These are phyloP conservation scores for Chaetoderma sp. DNA, from an alignment of 2,888 invertebrate genomes.

Conservation along the genomic window DNA sequence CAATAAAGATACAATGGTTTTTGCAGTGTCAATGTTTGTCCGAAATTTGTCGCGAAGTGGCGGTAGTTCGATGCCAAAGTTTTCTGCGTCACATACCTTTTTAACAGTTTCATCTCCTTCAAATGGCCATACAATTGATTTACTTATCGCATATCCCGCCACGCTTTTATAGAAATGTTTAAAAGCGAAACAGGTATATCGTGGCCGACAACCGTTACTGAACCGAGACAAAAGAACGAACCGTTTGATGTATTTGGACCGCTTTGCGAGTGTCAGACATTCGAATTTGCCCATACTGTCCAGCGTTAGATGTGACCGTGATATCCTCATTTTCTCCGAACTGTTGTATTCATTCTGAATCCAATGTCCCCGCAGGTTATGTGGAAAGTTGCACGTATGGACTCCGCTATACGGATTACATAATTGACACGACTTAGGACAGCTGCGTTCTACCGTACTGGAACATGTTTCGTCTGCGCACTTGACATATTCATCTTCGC, in stretches of 20 bases:
- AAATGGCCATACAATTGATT: conserved; percentile 51
- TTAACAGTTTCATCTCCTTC: conserved; percentile 26
- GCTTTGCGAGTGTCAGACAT: conserved; percentile 45
- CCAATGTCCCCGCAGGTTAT: conserved; percentile 44
- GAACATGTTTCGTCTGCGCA: conserved; percentile 48
- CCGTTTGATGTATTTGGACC: conserved; percentile 34
- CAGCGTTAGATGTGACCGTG: conserved; percentile 38
- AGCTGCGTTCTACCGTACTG: conserved; percentile 43
- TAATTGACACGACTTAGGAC: conserved; percentile 50
- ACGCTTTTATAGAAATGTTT: conserved; percentile 41
- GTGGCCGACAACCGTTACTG: conserved; percentile 54
- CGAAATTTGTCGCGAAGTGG: conserved; percentile 49
- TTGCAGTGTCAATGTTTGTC: conserved; percentile 39
- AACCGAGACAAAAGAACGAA: conserved; percentile 50
- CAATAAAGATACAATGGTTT: conserved; percentile 42
- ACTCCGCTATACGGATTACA: conserved; percentile 44
- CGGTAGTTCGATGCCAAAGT: conserved; percentile 46
- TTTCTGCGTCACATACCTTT: conserved; percentile 38
- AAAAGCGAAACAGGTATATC: conserved; percentile 52
- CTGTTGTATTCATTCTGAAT: conserved; percentile 35
- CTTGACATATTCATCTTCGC: conserved; percentile 54
- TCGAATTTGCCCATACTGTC: conserved; percentile 46
- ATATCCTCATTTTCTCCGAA: conserved; percentile 32
- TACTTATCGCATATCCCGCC: conserved; percentile 44
- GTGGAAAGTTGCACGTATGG: conserved; percentile 46